These are phyloP conservation scores for Streblospio benedicti DNA, from an alignment of 1,140 invertebrate genomes.

Conservation along the genomic window DNA sequence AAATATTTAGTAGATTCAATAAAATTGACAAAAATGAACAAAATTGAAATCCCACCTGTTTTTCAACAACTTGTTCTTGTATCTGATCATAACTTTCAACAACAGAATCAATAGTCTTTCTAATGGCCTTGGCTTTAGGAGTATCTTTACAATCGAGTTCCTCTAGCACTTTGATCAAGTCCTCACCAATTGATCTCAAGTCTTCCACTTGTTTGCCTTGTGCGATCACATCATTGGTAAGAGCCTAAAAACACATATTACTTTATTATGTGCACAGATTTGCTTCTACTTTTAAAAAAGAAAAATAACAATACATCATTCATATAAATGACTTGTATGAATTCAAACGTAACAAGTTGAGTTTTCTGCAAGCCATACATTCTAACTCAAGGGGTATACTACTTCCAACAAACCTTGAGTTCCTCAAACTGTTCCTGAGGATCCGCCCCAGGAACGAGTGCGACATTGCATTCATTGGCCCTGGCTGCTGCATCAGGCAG, in stretches of 20 bases:
- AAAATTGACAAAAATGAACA: no score
- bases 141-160: constrained; percentile 51
- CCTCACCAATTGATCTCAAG: constrained; percentile 21
- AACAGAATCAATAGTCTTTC: constrained; percentile 81
- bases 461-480: not conserved
- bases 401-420: no score
- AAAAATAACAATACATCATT: no score
- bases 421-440: constrained; percentile 1
- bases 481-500: not conserved
- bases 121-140: constrained; percentile 42
- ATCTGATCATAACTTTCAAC: constrained; percentile 68
- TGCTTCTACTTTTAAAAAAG: no score
- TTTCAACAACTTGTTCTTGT: constrained; percentile 61
- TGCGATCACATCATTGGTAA: constrained; percentile 8
- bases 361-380: no score
- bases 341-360: no score
- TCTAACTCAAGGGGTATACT: no score
- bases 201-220: constrained; percentile 13
- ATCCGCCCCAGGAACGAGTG: not conserved
- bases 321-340: no score
- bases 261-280: no score
- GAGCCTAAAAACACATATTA: not conserved
- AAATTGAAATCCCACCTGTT: no score
- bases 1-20: no score
- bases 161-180: constrained; percentile 56